Evolutionary conservation across 1,140 invertebrate species (phyloP), one percentile per base, ranked within the genome.

Genomic region (Zaprionus africanus): DNA sequence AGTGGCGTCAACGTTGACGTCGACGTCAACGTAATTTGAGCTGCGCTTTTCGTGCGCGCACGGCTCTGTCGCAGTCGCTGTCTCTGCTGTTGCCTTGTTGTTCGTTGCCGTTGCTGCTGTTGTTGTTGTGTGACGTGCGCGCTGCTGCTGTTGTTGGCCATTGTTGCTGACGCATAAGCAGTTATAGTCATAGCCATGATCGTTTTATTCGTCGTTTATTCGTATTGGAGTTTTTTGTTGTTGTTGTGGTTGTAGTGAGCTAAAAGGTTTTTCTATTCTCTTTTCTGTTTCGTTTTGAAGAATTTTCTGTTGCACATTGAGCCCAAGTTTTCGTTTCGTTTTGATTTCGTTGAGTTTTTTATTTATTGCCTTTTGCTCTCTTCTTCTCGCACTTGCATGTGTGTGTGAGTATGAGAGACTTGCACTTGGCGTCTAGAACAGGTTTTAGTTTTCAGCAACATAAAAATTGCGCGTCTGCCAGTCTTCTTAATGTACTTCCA

Each of bases 1-100:
- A 88, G 77, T 81, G 78, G 71, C 71, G 63, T 57, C 24, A 34
- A 46, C 63, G 70, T 65, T 66, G 71, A 56, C 54, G 61, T 70
- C 61, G 66, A 51, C 62, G 63, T 46, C 72, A 66, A 75, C 82
- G 81, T 85, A 68, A 90, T 72, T 81, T 84, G 84, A 90, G 81
- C 85, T 90, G 85, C 78, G 85, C 76, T 90, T 88, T 90, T 88
- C 85, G 84, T 88, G 46, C 85, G 85, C 75, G 82, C 85, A 58
- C 85, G 81, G 79, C 84, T 81, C 78, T 69, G 64, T 66, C 79
- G 63, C 73, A 65, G 66, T 69, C 76, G 59, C 36, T 38, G 78
- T 51, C 60, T 74, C 62, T 65, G 69, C 60, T 75, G 75, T 58
- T 66, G 58, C 57, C 57, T 62, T 69, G 75, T 74, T 68, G 65